A percentile compares a stretch with the other conserved stretches of the same genome.
Evolutionary conservation across 2,888 invertebrate genomes (phyloP).

Genomic region (Nomada ferruginata): DNA sequence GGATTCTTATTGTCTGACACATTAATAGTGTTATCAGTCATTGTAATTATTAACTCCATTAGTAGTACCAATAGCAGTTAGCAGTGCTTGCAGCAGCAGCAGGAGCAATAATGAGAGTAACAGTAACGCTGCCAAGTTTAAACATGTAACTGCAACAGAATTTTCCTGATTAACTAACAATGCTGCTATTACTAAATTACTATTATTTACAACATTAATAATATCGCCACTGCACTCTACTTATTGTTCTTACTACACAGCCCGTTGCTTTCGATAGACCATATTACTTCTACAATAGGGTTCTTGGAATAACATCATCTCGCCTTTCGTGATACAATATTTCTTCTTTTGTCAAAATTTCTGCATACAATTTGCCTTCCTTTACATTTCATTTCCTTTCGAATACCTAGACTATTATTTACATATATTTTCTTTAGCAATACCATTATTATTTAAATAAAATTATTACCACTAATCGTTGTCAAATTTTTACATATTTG

Average conservation of each 20-base stretch:
- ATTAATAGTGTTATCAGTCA: background rate
- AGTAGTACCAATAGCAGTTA: background rate
- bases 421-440: slow-evolving; percentile 1
- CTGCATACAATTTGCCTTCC: background rate
- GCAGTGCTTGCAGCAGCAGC: background rate
- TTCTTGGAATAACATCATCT: background rate
- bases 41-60: background rate
- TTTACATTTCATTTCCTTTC: no score
- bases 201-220: slow-evolving; percentile 50
- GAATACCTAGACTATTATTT: background rate
- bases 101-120: background rate
- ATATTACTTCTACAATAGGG: slow-evolving; percentile 18
- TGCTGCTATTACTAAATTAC: slow-evolving; percentile 22
- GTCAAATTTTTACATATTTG: background rate
- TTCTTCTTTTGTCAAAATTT: slow-evolving; percentile 6
- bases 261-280: slow-evolving; percentile 1
- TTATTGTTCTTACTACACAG: slow-evolving; percentile 2
- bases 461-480: background rate
- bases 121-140: background rate
- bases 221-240: slow-evolving; percentile 34
- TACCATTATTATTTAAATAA: slow-evolving; percentile 11
- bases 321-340: slow-evolving; percentile 15
- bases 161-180: background rate
- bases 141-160: slow-evolving; percentile 6
- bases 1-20: slow-evolving; percentile 1